Evolutionary conservation across 2,113 vertebrate species (phyloP).

Genomic region (Ploceus nigricollis): DNA sequence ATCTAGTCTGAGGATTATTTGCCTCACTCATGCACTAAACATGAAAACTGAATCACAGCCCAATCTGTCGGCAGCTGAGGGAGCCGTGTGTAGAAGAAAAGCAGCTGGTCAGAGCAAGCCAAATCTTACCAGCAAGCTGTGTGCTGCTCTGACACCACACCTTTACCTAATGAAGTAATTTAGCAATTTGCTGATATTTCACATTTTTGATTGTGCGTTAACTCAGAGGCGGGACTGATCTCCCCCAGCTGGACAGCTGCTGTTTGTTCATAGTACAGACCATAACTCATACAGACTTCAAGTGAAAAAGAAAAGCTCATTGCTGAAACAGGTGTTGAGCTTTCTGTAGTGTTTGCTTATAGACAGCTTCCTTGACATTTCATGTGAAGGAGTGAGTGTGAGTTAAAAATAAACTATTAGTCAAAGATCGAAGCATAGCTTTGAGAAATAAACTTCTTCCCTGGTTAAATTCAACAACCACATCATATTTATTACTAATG

Average conservation of each 20-base stretch:
- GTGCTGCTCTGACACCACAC: not conserved
- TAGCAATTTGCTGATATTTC: constrained; percentile 6
- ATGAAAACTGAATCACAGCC: not conserved
- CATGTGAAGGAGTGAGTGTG: not conserved
- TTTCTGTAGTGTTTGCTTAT: constrained; percentile 38
- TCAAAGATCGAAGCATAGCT: not conserved
- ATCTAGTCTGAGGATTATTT: not conserved
- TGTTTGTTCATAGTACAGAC: not conserved
- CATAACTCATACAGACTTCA: not conserved
- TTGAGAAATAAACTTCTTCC: constrained; percentile 16
- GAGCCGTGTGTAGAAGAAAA: not conserved
- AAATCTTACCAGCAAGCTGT: not conserved
- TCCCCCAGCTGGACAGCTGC: not conserved
- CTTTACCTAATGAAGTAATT: not conserved
- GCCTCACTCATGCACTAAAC: not conserved
- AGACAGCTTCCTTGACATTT: not conserved
- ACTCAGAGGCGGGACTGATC: not conserved
- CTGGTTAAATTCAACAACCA: not conserved
- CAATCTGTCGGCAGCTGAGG: not conserved
- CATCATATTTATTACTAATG: not conserved
- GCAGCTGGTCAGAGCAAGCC: not conserved
- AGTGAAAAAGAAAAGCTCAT: constrained; percentile 15
- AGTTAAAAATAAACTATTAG: constrained; percentile 47
- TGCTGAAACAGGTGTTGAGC: constrained; percentile 20
- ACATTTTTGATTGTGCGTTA: not conserved